These are phyloP conservation scores for Masticophis lateralis DNA, from an alignment of 2,797 vertebrate genomes.

Conservation along the genomic window DNA sequence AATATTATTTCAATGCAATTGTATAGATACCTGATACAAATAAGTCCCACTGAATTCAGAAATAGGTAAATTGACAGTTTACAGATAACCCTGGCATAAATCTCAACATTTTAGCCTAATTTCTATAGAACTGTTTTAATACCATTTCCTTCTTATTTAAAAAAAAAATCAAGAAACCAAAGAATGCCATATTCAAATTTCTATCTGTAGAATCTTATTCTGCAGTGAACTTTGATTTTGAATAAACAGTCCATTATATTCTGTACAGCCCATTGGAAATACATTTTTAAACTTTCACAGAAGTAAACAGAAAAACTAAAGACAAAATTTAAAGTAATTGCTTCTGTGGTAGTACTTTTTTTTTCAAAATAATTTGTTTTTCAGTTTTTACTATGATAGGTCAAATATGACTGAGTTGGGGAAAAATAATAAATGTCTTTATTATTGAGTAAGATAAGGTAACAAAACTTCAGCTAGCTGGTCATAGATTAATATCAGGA, in stretches of 20 bases:
- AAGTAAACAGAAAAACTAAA: constrained; percentile 7
- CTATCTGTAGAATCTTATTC: not conserved
- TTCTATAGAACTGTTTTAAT: not conserved
- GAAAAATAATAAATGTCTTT: constrained; percentile 50
- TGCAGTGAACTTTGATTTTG: not conserved
- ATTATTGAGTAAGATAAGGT: not conserved
- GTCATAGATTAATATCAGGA: not conserved
- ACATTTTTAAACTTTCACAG: constrained; percentile 5
- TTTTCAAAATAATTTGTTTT: constrained; percentile 56
- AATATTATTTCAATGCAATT: not conserved
- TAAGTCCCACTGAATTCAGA: not conserved
- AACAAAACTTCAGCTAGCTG: not conserved
- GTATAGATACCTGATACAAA: not conserved
- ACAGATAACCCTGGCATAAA: not conserved
- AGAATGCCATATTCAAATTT: not conserved
- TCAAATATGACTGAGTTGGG: constrained; percentile 40
- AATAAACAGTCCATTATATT: not conserved
- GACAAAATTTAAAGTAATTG: constrained; percentile 50
- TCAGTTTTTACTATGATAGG: constrained; percentile 48
- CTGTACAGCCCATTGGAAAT: not conserved
- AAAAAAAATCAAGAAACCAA: not conserved
- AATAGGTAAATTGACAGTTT: not conserved
- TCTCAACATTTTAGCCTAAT: not conserved
- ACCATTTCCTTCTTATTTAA: not conserved
- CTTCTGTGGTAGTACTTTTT: constrained; percentile 38